Base-by-base conservation (phyloP, 2,888 invertebrate genomes). In the Steinernema hermaphroditum region DNA sequence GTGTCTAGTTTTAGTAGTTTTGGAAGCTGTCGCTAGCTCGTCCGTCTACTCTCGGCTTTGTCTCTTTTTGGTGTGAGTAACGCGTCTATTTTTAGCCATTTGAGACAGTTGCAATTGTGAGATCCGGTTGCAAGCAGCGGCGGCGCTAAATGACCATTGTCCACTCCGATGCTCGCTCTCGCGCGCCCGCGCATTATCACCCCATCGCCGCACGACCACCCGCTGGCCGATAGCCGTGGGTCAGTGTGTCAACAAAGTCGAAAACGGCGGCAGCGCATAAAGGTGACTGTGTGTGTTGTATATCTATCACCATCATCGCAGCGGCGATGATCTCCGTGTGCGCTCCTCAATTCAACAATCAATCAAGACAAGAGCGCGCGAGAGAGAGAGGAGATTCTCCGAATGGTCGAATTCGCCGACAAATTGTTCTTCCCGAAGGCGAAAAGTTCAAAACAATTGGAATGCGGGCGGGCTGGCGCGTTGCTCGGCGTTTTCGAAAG, bases 161-260 rank as follows among this genome's bases (percentile, higher is more conserved):
- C 62, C 62, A 46, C 43, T 41, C 16, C 43, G 9, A 41, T 16
- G 9, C 43, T 12, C 43, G 8, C 43, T 41, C 43, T n/a, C n/a
- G n/a, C 12, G 37, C 46, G 46, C 16, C 9, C 46, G 22, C 27
- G 62, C 62, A 19, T 62, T 62, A 62, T 62, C 62, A 62, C 32
- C 62, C 14, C 32, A 34, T 8, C 29, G 54, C 9, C 46, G 46
- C 43, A 27, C 54, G 62, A 62, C 62, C 62, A 62, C 62, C 62
- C 62, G 62, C 62, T 32, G 62, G 62, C 29, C 32, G 29, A 32
- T 24, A 24, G 62, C 27, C 62, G 32, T 16, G 62, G 62, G 62
- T 62, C 62, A 62, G 62, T 62, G 62, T 62, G 62, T 62, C 62
- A 62, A 62, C 62, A 62, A 62, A 62, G 62, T 62, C 62, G 29